phyloP scores from a whole-genome alignment of 2,888 invertebrate genomes.

The Empis stercorea region DNA sequence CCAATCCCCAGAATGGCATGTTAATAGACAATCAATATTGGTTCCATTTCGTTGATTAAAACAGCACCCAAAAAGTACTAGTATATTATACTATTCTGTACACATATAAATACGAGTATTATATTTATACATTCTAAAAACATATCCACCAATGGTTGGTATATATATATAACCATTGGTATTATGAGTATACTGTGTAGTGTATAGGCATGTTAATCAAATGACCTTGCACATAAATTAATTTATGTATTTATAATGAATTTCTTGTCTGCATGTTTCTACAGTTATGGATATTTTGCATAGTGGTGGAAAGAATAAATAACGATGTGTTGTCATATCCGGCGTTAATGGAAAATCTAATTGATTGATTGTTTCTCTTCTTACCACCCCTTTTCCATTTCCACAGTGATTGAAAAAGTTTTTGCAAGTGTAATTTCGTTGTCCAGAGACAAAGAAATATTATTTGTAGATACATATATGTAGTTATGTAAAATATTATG shows the following conservation, averaged over 20 bases:
- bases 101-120: not conserved
- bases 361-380: constrained; percentile 20
- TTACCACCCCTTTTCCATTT: constrained; percentile 2
- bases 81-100: constrained; percentile 4
- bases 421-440: not conserved
- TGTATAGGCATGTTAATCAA: too few relatives aligned
- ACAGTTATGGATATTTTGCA: too few relatives aligned
- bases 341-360: constrained; percentile 23
- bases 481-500: too few relatives aligned
- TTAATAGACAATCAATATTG: constrained; percentile 21
- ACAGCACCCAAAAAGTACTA: constrained; percentile 11
- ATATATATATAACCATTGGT: too few relatives aligned
- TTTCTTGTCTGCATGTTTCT: too few relatives aligned
- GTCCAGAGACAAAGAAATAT: not conserved
- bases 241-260: too few relatives aligned
- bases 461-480: too few relatives aligned
- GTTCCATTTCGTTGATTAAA: constrained; percentile 22
- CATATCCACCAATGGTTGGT: too few relatives aligned
- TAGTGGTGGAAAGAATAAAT: not conserved
- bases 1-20: constrained; percentile 15
- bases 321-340: constrained; percentile 21
- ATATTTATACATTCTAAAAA: too few relatives aligned
- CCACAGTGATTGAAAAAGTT: not conserved
- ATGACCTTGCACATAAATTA: too few relatives aligned
- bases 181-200: too few relatives aligned